Evolutionary conservation across 1,140 invertebrate genomes (phyloP).

Genomic region (Aphelinus atriplicis): DNA sequence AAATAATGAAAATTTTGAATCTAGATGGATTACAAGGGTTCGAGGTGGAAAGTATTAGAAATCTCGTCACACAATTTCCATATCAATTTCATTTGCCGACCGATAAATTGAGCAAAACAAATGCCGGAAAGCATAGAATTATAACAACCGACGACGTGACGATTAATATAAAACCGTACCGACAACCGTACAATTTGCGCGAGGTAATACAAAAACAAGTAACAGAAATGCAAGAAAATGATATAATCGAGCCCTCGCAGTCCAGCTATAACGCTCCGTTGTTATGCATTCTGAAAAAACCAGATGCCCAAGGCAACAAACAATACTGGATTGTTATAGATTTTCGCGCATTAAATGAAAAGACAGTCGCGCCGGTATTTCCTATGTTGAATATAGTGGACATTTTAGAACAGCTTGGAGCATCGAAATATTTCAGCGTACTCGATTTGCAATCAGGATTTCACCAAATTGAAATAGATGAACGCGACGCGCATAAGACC

Average conservation of each 20-base stretch:
- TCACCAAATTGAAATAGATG: slow-evolving; percentile 62
- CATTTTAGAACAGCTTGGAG: slow-evolving; percentile 52
- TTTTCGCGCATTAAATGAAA: slow-evolving; percentile 42
- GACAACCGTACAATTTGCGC: too few species aligned
- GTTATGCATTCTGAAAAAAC: slow-evolving; percentile 56
- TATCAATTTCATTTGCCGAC: too few species aligned
- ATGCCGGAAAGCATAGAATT: too few species aligned
- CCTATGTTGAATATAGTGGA: slow-evolving; percentile 67
- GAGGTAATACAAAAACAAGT: slow-evolving; percentile 4
- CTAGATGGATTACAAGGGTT: too few species aligned
- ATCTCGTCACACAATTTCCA: too few species aligned
- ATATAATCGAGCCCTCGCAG: slow-evolving; percentile 50
- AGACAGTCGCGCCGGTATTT: slow-evolving; percentile 58
- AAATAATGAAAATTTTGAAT: too few species aligned
- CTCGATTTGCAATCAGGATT: slow-evolving; percentile 66
- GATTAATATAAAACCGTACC: too few species aligned
- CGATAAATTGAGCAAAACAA: too few species aligned
- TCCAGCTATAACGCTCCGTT: slow-evolving; percentile 52
- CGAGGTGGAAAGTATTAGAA: too few species aligned
- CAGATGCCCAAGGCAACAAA: slow-evolving; percentile 50
- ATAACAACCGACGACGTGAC: too few species aligned
- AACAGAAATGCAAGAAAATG: slow-evolving; percentile 39
- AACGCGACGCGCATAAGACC: slow-evolving; percentile 58
- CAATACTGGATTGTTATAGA: slow-evolving; percentile 45
- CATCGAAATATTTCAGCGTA: slow-evolving; percentile 52